These are phyloP conservation scores for Ochropleura leucogaster DNA, from an alignment of 2,888 invertebrate genomes.

Conservation along the genomic window DNA sequence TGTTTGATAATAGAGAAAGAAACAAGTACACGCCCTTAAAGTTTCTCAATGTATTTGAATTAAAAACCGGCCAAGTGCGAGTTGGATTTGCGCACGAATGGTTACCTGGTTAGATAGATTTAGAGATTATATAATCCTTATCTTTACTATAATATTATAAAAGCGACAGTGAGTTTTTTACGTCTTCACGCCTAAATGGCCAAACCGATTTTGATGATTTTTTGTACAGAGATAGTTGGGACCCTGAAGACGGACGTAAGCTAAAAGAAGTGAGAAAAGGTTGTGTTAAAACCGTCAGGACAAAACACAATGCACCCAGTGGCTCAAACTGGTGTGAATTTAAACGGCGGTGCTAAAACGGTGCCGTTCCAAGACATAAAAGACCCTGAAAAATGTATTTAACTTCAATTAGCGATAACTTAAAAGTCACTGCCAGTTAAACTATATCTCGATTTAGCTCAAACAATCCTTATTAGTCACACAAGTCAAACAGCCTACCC, in stretches of 20 bases:
- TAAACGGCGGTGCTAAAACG: slow-evolving; percentile 3
- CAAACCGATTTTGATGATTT: too few species aligned
- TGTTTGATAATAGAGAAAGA: neutral
- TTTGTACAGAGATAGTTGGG: too few species aligned
- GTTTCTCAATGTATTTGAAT: neutral
- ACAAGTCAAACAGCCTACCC: slow-evolving; percentile 34
- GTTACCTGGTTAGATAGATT: too few species aligned
- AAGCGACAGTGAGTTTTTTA: too few species aligned
- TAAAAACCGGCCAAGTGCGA: too few species aligned
- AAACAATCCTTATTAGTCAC: slow-evolving; percentile 51
- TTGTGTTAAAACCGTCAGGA: slow-evolving; percentile 1
- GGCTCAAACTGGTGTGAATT: neutral
- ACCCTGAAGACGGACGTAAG: too few species aligned
- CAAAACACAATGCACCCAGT: too few species aligned
- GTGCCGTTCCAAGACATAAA: slow-evolving; percentile 17
- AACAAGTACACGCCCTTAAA: neutral
- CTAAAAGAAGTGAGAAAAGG: too few species aligned
- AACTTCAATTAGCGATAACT: slow-evolving; percentile 51
- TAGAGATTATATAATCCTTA: too few species aligned
- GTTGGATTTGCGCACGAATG: too few species aligned
- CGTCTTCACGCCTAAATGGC: too few species aligned
- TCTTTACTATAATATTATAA: too few species aligned
- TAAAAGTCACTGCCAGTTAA: slow-evolving; percentile 34
- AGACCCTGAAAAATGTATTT: neutral
- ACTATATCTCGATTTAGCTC: slow-evolving; percentile 40